Evolutionary conservation across 1,140 invertebrate genomes (phyloP).

Genomic region (Pristionchus pacificus): DNA sequence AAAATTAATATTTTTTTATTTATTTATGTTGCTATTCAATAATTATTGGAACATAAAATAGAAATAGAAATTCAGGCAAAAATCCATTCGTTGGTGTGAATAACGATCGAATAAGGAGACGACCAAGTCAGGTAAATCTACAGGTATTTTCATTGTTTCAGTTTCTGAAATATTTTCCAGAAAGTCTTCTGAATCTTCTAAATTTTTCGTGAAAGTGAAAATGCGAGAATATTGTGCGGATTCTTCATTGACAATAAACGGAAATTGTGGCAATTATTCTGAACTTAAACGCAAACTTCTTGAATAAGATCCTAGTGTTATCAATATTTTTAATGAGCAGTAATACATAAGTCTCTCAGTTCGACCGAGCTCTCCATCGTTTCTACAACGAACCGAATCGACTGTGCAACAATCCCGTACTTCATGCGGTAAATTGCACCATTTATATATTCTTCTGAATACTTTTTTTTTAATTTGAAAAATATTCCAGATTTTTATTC

Average conservation of each 20-base stretch:
- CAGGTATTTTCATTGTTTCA: slow-evolving; percentile 1
- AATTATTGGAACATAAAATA: too few species aligned
- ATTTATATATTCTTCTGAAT: not conserved
- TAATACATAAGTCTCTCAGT: too few species aligned
- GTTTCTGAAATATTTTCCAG: slow-evolving; percentile 1
- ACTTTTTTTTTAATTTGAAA: too few species aligned
- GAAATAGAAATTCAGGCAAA: slow-evolving; percentile 28
- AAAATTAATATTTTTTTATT: not conserved
- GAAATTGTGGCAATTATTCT: not conserved
- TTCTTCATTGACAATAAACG: not conserved
- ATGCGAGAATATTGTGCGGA: too few species aligned
- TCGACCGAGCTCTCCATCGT: slow-evolving; percentile 32
- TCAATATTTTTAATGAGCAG: not conserved
- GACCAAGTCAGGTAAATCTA: slow-evolving; percentile 26
- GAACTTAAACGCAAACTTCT: not conserved
- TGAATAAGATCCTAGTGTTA: not conserved
- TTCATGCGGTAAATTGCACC: slow-evolving; percentile 8
- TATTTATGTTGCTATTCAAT: too few species aligned
- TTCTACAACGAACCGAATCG: slow-evolving; percentile 29
- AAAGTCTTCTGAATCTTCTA: too few species aligned
- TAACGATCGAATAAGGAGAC: slow-evolving; percentile 10
- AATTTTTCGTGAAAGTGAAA: too few species aligned
- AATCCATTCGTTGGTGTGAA: slow-evolving; percentile 23
- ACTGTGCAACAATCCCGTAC: slow-evolving; percentile 9
- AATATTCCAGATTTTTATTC: slow-evolving; percentile 21